phyloP scores from a whole-genome alignment of 92 coral and sea anemone genomes.

The Galaxea fascicularis region DNA sequence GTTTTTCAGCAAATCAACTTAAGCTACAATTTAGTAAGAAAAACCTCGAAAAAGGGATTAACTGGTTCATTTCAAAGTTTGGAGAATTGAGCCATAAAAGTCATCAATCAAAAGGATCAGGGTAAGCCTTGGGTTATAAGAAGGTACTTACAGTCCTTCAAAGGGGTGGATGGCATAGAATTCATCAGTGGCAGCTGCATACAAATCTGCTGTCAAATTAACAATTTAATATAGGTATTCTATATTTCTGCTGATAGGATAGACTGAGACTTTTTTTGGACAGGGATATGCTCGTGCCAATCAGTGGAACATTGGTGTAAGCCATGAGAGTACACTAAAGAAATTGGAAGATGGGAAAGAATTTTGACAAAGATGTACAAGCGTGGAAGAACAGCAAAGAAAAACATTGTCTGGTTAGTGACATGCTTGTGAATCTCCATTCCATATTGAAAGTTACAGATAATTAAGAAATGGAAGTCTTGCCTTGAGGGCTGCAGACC shows the following conservation, averaged over 20 bases:
- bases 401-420: constrained; percentile 38
- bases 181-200: not conserved
- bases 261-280: not conserved
- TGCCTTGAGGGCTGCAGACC: constrained; percentile 47
- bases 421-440: constrained; percentile 39
- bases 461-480: constrained; percentile 15
- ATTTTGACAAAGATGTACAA: constrained; percentile 46
- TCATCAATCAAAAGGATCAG: not conserved
- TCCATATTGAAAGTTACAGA: not conserved
- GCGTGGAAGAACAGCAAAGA: constrained; percentile 65
- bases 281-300: constrained; percentile 28
- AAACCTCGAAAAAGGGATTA: not conserved
- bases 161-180: not conserved
- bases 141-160: not conserved
- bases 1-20: not conserved
- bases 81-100: not conserved
- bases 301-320: constrained; percentile 41
- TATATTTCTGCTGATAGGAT: not conserved
- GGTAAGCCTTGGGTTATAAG: not conserved
- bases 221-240: not conserved
- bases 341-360: constrained; percentile 74
- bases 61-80: not conserved
- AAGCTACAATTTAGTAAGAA: not conserved
- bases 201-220: not conserved
- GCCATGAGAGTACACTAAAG: constrained; percentile 59